Percentiles rank a stretch among this genome's conserved stretches.
phyloP scores from a whole-genome alignment of 2,113 vertebrate species.

The Neomonachus schauinslandi region DNA sequence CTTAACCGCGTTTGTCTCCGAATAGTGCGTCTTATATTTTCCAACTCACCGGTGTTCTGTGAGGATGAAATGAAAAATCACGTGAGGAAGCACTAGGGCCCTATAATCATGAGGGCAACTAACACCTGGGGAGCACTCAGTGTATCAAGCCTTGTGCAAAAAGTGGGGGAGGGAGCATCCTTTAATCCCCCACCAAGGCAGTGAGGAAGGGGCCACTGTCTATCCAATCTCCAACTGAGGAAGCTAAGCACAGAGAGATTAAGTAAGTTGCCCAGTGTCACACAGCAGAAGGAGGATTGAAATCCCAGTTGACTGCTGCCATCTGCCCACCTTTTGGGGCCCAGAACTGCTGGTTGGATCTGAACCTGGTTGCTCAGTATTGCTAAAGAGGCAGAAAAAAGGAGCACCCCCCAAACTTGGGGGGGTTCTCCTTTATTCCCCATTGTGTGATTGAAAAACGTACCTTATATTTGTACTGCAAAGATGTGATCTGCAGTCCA shows the following conservation, averaged over 20 bases:
- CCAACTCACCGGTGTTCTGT: not conserved
- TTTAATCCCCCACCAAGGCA: not conserved
- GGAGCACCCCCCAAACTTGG: not conserved
- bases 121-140: not conserved
- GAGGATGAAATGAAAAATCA: not conserved
- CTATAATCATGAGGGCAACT: not conserved
- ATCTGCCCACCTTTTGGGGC: not conserved
- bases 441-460: not conserved
- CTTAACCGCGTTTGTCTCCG: not conserved
- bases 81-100: not conserved
- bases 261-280: not conserved
- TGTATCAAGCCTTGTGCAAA: not conserved
- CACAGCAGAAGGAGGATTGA: not conserved
- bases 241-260: not conserved
- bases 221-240: not conserved
- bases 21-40: not conserved
- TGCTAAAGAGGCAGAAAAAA: not conserved
- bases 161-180: accelerated
- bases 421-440: not conserved
- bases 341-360: accelerated
- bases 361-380: not conserved
- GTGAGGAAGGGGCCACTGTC: not conserved
- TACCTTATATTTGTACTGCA: not conserved
- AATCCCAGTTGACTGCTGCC: not conserved
- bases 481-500: not conserved